Evolutionary conservation across 2,797 vertebrate species (phyloP).

Genomic region (Setipinna tenuifilis): DNA sequence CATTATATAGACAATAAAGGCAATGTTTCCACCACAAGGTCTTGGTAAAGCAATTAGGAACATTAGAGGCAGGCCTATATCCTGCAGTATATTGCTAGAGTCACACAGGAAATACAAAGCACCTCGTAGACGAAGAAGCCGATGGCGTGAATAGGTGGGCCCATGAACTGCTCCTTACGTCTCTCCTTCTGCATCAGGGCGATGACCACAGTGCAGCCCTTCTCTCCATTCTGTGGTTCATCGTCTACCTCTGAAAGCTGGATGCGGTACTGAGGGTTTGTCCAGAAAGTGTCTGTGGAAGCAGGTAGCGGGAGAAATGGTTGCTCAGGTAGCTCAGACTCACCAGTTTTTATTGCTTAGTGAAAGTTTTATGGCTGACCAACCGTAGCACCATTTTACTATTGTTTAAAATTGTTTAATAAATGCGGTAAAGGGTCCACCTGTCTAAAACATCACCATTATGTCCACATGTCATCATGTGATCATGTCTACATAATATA

Average conservation of each 20-base stretch:
- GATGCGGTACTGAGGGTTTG: conserved; percentile 95
- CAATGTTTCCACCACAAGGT: too few relatives aligned
- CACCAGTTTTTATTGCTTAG: not conserved
- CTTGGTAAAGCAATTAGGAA: too few relatives aligned
- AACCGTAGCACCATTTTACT: not conserved
- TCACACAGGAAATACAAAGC: not conserved
- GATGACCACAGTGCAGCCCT: conserved; percentile 90
- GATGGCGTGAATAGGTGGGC: conserved; percentile 87
- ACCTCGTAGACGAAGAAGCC: conserved; percentile 98
- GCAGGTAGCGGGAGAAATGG: not conserved
- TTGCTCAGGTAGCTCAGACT: too few relatives aligned
- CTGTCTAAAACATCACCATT: not conserved
- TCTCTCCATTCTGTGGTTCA: conserved; percentile 83
- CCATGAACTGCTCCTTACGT: conserved; percentile 85
- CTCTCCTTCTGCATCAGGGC: conserved; percentile 98
- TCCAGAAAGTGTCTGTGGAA: conserved; percentile 93
- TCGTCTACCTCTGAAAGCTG: conserved; percentile 93
- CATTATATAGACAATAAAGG: too few relatives aligned
- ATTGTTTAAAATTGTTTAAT: not conserved
- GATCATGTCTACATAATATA: too few relatives aligned
- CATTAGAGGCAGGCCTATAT: too few relatives aligned
- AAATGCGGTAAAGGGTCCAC: not conserved
- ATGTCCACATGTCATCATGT: too few relatives aligned
- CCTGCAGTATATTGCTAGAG: too few relatives aligned
- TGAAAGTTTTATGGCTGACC: not conserved